Conservation (phyloP, 2,888 invertebrate genomes). For the Vesta saturnalis region DNA sequence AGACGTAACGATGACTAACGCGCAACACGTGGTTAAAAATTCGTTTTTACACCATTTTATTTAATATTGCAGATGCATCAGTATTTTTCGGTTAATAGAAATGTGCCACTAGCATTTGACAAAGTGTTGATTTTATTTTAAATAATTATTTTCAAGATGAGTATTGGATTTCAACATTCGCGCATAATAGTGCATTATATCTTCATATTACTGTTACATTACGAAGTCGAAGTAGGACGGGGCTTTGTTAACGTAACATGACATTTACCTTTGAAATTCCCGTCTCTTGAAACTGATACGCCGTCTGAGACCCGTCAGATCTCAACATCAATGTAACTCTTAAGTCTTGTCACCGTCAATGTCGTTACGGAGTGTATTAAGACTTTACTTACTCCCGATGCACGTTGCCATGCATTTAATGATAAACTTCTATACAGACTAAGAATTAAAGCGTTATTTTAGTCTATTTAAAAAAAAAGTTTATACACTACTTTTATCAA, state of each 20-base stretch:
- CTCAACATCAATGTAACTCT: slow-evolving; percentile 47
- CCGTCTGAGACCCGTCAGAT: slow-evolving; percentile 48
- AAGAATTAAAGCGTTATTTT: too few species aligned
- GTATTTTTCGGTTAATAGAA: not conserved
- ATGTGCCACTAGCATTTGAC: not conserved
- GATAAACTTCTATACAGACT: slow-evolving; percentile 8
- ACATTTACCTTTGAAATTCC: slow-evolving; percentile 57
- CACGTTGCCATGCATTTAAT: slow-evolving; percentile 33
- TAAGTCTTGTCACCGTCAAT: slow-evolving; percentile 46
- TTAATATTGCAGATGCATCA: not conserved
- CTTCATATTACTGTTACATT: slow-evolving; percentile 47
- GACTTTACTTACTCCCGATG: slow-evolving; percentile 36
- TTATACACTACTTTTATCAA: too few species aligned
- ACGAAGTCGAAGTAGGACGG: slow-evolving; percentile 43
- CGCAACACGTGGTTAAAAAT: slow-evolving; percentile 2
- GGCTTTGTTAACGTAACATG: slow-evolving; percentile 56
- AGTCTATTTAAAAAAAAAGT: too few species aligned
- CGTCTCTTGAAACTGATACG: slow-evolving; percentile 48
- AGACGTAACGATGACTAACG: too few species aligned
- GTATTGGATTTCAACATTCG: slow-evolving; percentile 17
- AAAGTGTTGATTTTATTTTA: slow-evolving; percentile 4
- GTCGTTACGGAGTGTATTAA: slow-evolving; percentile 43
- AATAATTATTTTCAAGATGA: slow-evolving; percentile 10
- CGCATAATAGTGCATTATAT: slow-evolving; percentile 33
- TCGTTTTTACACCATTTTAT: not conserved